Conservation (phyloP, 92 coral and sea anemone genomes). For the Epizoanthus illoricatus region DNA sequence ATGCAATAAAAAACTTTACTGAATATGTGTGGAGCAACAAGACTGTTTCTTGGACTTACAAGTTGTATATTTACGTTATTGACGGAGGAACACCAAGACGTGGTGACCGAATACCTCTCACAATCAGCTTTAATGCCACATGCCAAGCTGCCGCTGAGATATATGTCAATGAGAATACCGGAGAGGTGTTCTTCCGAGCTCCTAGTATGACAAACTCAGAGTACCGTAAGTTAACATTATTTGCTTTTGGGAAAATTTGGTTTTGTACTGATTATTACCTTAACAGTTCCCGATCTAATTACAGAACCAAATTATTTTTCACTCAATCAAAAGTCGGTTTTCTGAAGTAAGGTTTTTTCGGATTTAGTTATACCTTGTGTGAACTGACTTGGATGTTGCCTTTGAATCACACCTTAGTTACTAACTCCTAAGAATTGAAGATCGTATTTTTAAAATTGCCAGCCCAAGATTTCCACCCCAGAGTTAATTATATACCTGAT, state of each 20-base stretch:
- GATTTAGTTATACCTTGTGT: too few species aligned
- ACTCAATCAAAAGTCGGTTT: too few species aligned
- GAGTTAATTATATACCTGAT: too few species aligned
- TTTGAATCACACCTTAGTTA: too few species aligned
- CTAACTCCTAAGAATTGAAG: too few species aligned
- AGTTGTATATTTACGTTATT: constrained; percentile 80
- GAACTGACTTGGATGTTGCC: too few species aligned
- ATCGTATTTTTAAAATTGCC: not conserved
- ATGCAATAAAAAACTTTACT: constrained; percentile 70
- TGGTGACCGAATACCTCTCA: constrained; percentile 81
- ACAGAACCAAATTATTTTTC: too few species aligned
- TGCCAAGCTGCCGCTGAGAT: constrained; percentile 79
- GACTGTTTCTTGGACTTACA: constrained; percentile 75
- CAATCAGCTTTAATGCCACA: constrained; percentile 84
- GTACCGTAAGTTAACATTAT: constrained; percentile 79
- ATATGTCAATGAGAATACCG: constrained; percentile 68
- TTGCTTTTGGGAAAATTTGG: not conserved
- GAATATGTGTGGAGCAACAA: constrained; percentile 84
- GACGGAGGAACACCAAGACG: constrained; percentile 91
- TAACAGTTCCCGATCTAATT: too few species aligned
- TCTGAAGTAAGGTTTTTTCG: too few species aligned
- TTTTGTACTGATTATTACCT: not conserved
- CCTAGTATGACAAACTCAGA: constrained; percentile 86
- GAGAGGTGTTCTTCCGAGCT: constrained; percentile 92
- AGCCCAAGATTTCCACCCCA: not conserved